These are phyloP conservation scores for Chloroceryle inda DNA, from an alignment of 2,797 vertebrate species.

Conservation along the genomic window DNA sequence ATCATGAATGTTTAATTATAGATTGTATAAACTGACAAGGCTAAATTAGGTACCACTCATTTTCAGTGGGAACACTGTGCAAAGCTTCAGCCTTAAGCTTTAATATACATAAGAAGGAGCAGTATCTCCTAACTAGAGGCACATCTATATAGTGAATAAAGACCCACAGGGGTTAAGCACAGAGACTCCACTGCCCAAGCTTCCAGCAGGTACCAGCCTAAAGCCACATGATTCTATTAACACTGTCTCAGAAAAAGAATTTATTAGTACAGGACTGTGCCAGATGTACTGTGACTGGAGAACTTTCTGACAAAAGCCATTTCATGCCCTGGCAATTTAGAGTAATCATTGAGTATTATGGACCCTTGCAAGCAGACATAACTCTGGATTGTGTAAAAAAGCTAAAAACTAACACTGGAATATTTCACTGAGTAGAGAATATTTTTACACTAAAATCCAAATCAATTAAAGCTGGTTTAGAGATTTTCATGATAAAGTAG, in stretches of 20 bases:
- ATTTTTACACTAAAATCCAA: neutral
- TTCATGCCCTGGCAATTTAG: neutral
- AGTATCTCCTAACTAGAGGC: neutral
- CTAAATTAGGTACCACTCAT: neutral
- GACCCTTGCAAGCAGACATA: neutral
- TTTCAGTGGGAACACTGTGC: neutral
- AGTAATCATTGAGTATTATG: neutral
- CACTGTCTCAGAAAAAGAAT: neutral
- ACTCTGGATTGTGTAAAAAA: neutral
- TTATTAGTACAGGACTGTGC: neutral
- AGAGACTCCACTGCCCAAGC: neutral
- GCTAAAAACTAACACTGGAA: neutral
- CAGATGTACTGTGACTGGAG: neutral
- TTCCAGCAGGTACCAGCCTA: neutral
- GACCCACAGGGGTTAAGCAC: neutral
- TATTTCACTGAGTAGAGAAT: neutral
- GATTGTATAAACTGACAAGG: neutral
- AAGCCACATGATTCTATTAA: neutral
- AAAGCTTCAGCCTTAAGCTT: neutral
- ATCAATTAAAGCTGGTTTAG: neutral
- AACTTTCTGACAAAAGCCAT: neutral
- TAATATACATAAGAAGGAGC: neutral
- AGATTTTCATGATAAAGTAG: neutral
- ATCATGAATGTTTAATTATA: neutral
- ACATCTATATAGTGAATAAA: neutral